Evolutionary conservation across 1,140 invertebrate species (phyloP).

Genomic region (Microvelia longipes): DNA sequence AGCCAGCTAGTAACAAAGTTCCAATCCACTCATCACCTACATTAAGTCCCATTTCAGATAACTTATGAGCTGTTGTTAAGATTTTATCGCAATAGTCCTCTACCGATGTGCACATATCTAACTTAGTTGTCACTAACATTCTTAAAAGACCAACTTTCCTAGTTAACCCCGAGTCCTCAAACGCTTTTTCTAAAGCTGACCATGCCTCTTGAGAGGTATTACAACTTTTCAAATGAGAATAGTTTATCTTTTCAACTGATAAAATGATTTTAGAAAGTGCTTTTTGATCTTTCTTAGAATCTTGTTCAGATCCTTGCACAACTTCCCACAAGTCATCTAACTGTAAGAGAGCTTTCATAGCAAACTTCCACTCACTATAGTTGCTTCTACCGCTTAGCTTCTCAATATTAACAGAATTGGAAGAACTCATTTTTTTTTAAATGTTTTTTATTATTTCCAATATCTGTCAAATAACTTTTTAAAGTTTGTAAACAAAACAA

Average conservation of each 20-base stretch:
- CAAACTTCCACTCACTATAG: not conserved
- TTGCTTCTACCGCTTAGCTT: not conserved
- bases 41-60: conserved; percentile 25
- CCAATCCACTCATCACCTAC: conserved; percentile 28
- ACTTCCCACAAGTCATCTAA: not conserved
- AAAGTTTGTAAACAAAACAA: no score
- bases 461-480: no score
- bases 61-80: conserved; percentile 25
- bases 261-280: not conserved
- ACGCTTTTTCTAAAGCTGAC: no score
- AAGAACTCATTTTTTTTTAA: not conserved
- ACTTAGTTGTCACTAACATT: no score
- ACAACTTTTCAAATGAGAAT: no score
- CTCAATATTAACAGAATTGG: not conserved
- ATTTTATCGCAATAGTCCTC: no score
- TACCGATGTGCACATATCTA: no score
- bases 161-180: no score
- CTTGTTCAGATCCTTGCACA: not conserved
- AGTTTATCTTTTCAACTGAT: no score
- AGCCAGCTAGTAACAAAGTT: conserved; percentile 27
- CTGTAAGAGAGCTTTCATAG: not conserved
- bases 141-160: no score
- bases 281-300: not conserved
- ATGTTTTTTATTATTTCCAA: no score
- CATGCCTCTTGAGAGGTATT: not conserved